Evolutionary conservation across 1,140 invertebrate genomes (phyloP).

Genomic region (Mylabris phalerata): DNA sequence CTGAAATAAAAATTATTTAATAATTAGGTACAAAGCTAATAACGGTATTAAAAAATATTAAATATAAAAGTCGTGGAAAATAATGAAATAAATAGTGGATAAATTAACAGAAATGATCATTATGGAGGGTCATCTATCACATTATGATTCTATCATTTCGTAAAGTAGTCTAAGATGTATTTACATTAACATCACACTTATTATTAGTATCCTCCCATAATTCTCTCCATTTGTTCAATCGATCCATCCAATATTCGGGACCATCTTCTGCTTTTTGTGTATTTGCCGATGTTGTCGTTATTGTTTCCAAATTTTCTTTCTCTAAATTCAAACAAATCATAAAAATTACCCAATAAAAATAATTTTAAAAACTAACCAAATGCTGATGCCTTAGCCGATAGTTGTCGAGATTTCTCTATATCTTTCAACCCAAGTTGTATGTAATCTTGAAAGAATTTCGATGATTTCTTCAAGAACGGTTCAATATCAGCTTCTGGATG

Average conservation of each 20-base stretch:
- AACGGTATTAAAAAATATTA: too few species aligned
- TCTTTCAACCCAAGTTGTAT: slow-evolving; percentile 79
- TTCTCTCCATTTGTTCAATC: slow-evolving; percentile 17
- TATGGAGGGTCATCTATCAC: too few species aligned
- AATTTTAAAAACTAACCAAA: neutral
- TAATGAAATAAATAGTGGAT: too few species aligned
- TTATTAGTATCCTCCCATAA: too few species aligned
- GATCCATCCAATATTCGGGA: slow-evolving; percentile 18
- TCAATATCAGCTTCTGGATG: slow-evolving; percentile 89
- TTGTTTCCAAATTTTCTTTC: neutral
- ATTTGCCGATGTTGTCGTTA: neutral
- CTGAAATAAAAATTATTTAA: too few species aligned
- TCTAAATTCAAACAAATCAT: slow-evolving; percentile 1
- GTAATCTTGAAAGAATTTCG: slow-evolving; percentile 87
- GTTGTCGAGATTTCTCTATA: slow-evolving; percentile 60
- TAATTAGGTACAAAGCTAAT: too few species aligned
- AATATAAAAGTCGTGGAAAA: too few species aligned
- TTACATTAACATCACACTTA: too few species aligned
- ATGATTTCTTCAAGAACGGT: slow-evolving; percentile 81
- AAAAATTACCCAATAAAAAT: neutral
- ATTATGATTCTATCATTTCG: too few species aligned
- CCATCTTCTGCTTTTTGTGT: neutral
- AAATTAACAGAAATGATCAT: too few species aligned
- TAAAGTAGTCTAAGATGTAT: too few species aligned
- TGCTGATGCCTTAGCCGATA: slow-evolving; percentile 6